Evolutionary conservation across 2,113 vertebrate species (phyloP).

Genomic region (Lagopus leucura): DNA sequence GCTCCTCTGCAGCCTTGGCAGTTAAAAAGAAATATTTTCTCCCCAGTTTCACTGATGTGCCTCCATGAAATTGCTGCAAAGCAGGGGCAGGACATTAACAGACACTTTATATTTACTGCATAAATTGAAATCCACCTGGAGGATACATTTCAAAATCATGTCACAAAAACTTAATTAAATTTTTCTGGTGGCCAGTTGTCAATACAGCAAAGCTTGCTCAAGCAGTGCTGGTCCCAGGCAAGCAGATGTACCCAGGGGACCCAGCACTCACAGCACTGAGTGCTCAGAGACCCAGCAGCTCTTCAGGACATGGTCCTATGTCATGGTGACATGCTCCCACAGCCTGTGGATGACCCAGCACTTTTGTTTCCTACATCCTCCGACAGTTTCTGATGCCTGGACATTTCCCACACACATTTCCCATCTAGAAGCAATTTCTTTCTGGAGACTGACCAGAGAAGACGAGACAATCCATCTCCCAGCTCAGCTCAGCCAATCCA

Average conservation of each 20-base stretch:
- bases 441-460: background rate
- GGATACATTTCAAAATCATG: background rate
- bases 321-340: background rate
- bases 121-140: background rate
- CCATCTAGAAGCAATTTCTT: background rate
- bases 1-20: fast-evolving
- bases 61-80: background rate
- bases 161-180: background rate
- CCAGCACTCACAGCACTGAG: background rate
- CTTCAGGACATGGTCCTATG: background rate
- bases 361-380: background rate
- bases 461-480: background rate
- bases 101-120: background rate
- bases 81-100: background rate
- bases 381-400: fast-evolving
- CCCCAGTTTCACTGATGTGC: background rate
- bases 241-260: background rate
- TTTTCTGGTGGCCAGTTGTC: background rate
- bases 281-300: background rate
- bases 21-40: background rate
- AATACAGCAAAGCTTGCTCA: background rate
- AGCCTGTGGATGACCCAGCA: fast-evolving
- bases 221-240: background rate
- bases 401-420: background rate
- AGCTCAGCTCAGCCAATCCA: background rate